Evolutionary conservation across 2,797 vertebrate genomes (phyloP).

Genomic region (Thamnophis elegans): DNA sequence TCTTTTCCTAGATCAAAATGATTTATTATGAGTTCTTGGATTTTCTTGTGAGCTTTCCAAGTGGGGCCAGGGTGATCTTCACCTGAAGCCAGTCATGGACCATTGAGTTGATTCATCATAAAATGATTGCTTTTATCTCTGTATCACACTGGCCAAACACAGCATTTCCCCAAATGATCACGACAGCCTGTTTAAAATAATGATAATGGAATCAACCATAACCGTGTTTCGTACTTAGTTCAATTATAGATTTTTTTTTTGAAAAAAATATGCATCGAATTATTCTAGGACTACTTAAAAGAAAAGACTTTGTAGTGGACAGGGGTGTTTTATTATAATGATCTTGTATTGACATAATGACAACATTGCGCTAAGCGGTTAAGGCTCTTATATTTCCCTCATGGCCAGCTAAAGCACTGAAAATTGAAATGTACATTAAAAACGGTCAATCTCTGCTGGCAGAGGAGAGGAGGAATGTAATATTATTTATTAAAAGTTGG

Average conservation of each 20-base stretch:
- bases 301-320: slow-evolving; percentile 39
- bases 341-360: slow-evolving; percentile 70
- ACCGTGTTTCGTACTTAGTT: slow-evolving; percentile 53
- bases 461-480: slow-evolving; percentile 47
- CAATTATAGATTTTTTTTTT: slow-evolving; percentile 59
- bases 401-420: slow-evolving; percentile 54
- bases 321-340: slow-evolving; percentile 66
- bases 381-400: slow-evolving; percentile 63
- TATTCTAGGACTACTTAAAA: slow-evolving; percentile 55
- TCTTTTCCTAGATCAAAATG: background rate
- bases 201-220: slow-evolving; percentile 53
- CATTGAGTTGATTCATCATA: background rate
- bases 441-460: slow-evolving; percentile 61
- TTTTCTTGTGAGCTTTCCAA: background rate
- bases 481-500: slow-evolving; percentile 52
- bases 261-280: slow-evolving; percentile 62
- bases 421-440: slow-evolving; percentile 72
- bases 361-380: slow-evolving; percentile 62
- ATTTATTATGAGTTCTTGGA: background rate
- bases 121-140: background rate
- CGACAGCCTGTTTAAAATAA: slow-evolving; percentile 57
- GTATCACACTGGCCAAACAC: background rate
- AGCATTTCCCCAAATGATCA: slow-evolving; percentile 41
- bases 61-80: background rate
- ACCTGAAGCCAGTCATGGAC: background rate